Base-by-base conservation (phyloP, 2,888 invertebrate species). In the Agrotis ipsilon region DNA sequence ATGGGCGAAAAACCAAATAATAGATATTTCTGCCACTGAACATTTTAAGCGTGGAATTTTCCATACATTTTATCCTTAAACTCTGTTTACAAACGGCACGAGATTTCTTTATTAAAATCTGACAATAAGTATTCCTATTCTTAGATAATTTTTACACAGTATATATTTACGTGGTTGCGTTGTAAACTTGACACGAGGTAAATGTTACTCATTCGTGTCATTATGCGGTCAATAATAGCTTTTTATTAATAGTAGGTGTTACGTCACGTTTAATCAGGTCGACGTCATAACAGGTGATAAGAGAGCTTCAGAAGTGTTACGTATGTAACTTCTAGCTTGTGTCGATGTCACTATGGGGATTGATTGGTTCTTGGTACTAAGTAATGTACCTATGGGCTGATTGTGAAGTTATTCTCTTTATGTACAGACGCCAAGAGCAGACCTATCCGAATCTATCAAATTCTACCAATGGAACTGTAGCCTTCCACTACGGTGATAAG, bases 281-380 rank as follows among this genome's bases (percentile, higher is more conserved):
- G 71, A 82, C 84, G 83, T 85, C 83, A 84, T 49, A 55, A 61
- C 73, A 69, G 68, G 68, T 81, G 84, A 81, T 84, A 80, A 77
- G 57, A 11, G 46, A 65, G 64, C 69, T 74, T 63, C 60, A 55
- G 59, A 58, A 68, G 58, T 67, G 61, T 72, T 73, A 68, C 80
- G 43, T 61, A 45, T 18, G 61, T 64, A 61, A 72, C 54, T 68
- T 76, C 58, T 54, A 72, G 55, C 51, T 68, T n/a, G 76, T 58
- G 46, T 45, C 55, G 63, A 54, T 54, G 39, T 57, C 48, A 48
- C 18, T 64, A 19, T 27, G 21, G 46, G 32, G 51, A 5, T 32
- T 24, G 39, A 39, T 39, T 39, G 9, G 11, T 39, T 11, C 45
- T 48, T 3, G 5, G 43, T 51, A 43, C 19, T 68, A 60, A 57